phyloP scores from a whole-genome alignment of 1,140 invertebrate species.

The Aphelinus certus region DNA sequence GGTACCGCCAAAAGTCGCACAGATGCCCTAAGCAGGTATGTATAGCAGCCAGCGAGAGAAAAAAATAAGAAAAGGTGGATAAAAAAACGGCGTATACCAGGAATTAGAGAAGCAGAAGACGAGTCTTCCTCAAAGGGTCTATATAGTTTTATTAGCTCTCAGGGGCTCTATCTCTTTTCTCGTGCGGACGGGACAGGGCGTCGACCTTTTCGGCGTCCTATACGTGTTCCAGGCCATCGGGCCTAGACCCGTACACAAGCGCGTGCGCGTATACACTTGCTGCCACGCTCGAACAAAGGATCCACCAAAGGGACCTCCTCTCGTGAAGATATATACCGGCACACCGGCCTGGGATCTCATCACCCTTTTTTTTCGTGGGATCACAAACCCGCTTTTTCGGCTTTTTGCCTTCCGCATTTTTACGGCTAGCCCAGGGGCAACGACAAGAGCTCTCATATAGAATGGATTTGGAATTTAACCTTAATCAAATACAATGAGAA shows the following conservation, averaged over 20 bases:
- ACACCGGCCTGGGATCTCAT: neutral
- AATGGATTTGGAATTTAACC: no score
- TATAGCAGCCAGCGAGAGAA: neutral
- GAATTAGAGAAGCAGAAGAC: conserved; percentile 4
- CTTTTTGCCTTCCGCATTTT: conserved; percentile 8
- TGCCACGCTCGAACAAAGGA: conserved; percentile 38
- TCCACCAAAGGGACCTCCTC: neutral
- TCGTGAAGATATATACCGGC: neutral
- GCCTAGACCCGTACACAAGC: neutral
- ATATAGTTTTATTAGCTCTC: conserved; percentile 17
- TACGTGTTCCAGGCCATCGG: conserved; percentile 7
- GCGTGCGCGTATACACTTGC: conserved; percentile 29
- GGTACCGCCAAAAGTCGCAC: neutral
- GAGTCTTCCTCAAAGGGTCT: neutral
- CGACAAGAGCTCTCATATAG: no score
- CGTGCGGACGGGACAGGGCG: neutral
- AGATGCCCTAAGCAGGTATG: neutral
- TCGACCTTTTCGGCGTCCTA: conserved; percentile 12
- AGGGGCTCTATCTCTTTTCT: neutral
- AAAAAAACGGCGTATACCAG: neutral
- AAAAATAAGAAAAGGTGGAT: neutral
- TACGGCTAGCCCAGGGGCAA: neutral
- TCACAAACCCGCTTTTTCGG: neutral
- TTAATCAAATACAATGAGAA: no score
- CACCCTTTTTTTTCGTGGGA: conserved; percentile 33